phyloP scores from a whole-genome alignment of 2,113 vertebrate species.

The Columba livia region DNA sequence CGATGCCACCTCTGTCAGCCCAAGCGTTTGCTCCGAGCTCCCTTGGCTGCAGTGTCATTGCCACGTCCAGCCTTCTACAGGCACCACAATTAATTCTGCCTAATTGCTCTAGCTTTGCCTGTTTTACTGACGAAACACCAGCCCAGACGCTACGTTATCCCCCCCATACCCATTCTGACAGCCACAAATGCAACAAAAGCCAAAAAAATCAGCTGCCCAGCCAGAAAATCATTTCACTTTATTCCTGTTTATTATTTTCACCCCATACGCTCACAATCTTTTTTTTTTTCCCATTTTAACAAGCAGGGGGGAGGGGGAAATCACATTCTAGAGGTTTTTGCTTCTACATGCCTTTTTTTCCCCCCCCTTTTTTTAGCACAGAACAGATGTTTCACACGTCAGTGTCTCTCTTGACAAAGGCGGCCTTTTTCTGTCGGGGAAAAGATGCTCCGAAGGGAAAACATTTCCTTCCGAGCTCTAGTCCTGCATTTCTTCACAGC shows the following conservation, averaged over 20 bases:
- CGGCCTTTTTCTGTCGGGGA: not conserved
- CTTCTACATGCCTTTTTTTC: not conserved
- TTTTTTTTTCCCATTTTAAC: not conserved
- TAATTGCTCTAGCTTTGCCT: not conserved
- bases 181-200: not conserved
- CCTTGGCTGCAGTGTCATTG: fast-evolving
- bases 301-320: not conserved
- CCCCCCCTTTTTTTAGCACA: slow-evolving; percentile 50
- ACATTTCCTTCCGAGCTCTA: not conserved
- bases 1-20: not conserved
- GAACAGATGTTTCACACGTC: slow-evolving; percentile 47
- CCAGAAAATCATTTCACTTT: not conserved
- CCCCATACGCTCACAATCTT: not conserved
- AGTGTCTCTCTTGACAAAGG: slow-evolving; percentile 53
- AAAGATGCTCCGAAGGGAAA: not conserved
- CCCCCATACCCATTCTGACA: not conserved
- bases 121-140: not conserved
- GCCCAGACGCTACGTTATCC: not conserved
- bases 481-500: not conserved
- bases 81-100: not conserved
- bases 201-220: not conserved
- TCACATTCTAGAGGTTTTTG: not conserved
- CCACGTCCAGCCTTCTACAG: fast-evolving
- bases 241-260: not conserved
- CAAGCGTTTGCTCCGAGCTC: not conserved